A percentile compares a stretch with the other conserved stretches of the same genome.
These are phyloP conservation scores for Hippoglossus hippoglossus DNA, from an alignment of 2,797 vertebrate species.

Conservation along the genomic window DNA sequence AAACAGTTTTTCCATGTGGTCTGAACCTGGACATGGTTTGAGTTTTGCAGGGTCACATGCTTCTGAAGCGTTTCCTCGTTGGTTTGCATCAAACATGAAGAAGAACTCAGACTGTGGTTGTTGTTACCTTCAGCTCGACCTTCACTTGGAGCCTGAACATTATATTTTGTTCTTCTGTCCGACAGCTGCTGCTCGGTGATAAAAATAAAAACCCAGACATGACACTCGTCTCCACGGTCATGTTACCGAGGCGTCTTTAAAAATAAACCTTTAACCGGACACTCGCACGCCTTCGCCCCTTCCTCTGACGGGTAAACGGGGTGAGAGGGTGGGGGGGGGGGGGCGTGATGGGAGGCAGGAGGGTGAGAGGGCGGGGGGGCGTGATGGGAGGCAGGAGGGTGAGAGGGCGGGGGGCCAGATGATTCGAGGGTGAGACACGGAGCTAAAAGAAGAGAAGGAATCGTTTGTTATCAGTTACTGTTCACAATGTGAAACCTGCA, in stretches of 20 bases:
- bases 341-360: too few relatives aligned
- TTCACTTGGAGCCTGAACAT: background rate
- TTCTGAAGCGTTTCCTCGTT: too few relatives aligned
- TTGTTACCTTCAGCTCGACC: background rate
- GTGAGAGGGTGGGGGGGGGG: background rate
- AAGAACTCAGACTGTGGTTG: background rate
- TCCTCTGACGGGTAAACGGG: background rate
- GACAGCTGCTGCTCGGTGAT: constrained; percentile 3
- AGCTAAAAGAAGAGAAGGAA: background rate
- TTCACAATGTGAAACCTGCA: constrained; percentile 21
- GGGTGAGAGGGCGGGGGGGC: background rate
- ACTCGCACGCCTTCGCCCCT: background rate
- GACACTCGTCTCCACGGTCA: constrained; percentile 10
- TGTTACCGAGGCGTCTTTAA: constrained; percentile 30
- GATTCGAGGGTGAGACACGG: background rate
- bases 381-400: background rate
- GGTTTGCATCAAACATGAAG: too few relatives aligned
- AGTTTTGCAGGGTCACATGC: too few relatives aligned
- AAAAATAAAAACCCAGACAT: constrained; percentile 37
- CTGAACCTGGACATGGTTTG: too few relatives aligned
- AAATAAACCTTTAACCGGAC: constrained; percentile 46
- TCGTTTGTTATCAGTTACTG: background rate
- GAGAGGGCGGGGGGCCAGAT: too few relatives aligned
- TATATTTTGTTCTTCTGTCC: too few relatives aligned
- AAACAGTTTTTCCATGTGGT: too few relatives aligned